Percentiles rank a stretch among this genome's conserved stretches.
Evolutionary conservation across 2,888 invertebrate genomes (phyloP).

Genomic region (Andricus quercusramuli): DNA sequence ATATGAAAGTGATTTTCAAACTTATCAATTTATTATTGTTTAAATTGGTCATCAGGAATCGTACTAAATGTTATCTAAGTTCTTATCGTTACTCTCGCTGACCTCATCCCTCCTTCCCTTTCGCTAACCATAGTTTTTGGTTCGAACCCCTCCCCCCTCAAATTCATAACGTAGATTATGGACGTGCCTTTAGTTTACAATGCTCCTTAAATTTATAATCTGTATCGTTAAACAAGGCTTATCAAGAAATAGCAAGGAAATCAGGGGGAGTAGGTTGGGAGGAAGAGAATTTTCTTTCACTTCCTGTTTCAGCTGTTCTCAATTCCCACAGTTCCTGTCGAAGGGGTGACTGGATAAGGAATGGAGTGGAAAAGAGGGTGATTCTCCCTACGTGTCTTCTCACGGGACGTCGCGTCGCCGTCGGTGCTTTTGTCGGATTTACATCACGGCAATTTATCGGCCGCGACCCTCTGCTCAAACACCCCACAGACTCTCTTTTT

Average conservation of each 20-base stretch:
- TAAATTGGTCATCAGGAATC: too few species aligned
- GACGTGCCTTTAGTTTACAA: neutral
- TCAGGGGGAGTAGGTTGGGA: neutral
- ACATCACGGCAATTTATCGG: conserved; percentile 64
- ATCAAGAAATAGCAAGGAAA: neutral
- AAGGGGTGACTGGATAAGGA: conserved; percentile 66
- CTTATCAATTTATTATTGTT: too few species aligned
- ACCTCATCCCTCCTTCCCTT: too few species aligned
- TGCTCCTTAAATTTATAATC: neutral
- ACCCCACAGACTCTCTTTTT: conserved; percentile 49
- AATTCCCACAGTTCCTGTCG: conserved; percentile 72
- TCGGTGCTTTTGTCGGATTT: conserved; percentile 56
- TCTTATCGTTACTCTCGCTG: too few species aligned
- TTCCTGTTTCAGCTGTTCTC: conserved; percentile 66
- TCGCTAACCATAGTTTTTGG: too few species aligned
- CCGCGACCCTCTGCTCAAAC: conserved; percentile 50
- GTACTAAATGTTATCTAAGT: too few species aligned
- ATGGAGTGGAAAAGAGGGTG: conserved; percentile 50
- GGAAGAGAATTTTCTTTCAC: conserved; percentile 40
- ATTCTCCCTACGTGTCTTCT: conserved; percentile 44
- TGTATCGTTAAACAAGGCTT: neutral
- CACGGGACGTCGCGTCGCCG: conserved; percentile 47
- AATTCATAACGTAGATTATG: too few species aligned
- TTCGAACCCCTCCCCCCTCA: too few species aligned
- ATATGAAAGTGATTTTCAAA: too few species aligned